Evolutionary conservation across 1,140 invertebrate species (phyloP), one percentile per base, ranked within the genome.

Genomic region (Drosophila sproati): DNA sequence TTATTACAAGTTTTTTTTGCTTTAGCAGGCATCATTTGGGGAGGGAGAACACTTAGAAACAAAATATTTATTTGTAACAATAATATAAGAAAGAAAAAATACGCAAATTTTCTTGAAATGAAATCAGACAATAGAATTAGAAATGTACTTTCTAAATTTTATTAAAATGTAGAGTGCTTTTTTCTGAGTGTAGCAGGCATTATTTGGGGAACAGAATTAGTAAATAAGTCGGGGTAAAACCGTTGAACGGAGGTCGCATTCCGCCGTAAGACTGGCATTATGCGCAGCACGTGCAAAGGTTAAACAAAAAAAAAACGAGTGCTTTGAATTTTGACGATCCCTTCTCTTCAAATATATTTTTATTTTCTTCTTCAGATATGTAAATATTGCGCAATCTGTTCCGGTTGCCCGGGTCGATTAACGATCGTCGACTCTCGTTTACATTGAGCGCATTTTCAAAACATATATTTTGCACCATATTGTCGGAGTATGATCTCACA

Each of bases 371-470:
- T 4, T 77, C 72, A 52, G 70, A 87, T 87, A 88, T 88, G 80
- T 82, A 73, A 79, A 88, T 82, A 88, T 47, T 83, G 73, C 80
- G 83, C 72, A 71, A 52, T 47, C 47, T 73, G 82, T 88, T 87
- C 82, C 82, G 82, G 79, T 87, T 87, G 66, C 83, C 77, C 83
- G 83, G 77, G 67, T 83, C 69, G 76, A 73, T 64, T 82, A 77
- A 87, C 78, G 69, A 83, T 80, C 68, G 69, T 77, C 73, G 43
- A n/a, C 32, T 32, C 60, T 32, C 51, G 52, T 52, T 73, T 78
- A 56, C 73, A 74, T 74, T 73, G 57, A 67, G 62, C 71, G 57
- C 69, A 68, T 56, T 74, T 34, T 52, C 63, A 59, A 70, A 20
- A 20, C 20, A 20, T 20, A 20, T 20, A 20, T 20, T 20, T 20